Evolutionary conservation across 2,888 invertebrate species (phyloP), one percentile per base, ranked within the genome.

Genomic region (Ophion ventricosus): DNA sequence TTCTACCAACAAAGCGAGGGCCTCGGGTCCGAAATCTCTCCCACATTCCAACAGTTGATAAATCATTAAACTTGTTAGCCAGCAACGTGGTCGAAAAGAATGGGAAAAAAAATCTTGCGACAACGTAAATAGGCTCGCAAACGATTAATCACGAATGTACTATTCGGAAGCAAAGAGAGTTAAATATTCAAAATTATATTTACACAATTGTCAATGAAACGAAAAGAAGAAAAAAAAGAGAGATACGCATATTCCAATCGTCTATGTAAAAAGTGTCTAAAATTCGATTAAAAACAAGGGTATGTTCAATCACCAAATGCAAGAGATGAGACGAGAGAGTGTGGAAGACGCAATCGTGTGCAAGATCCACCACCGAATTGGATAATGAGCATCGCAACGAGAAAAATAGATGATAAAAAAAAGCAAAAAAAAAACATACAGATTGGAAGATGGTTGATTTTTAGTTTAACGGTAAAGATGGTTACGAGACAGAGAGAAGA

Each of bases 361-460:
- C 90, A 91, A 89, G 89, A 89, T 89, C 85, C 88, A 90, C 82
- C 89, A 91, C 86, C 87, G 87, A 54, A 26, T 84, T 77, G 87
- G 86, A 83, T 14, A 77, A 82, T 85, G 88, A 87, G 81, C 7
- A 20, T 57, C 20, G 20, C 57, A 23, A n/a, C n/a, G 83, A 84
- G 88, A 89, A 87, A 85, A 87, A 86, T 87, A 83, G 82, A 88
- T 78, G 84, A 87, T 85, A 70, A 85, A 86, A 87, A 84, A 82
- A 84, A 83, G 76, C 70, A 75, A 78, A 54, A 35, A 76, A 83
- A 56, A 84, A 17, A 49, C 49, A 49, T 49, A 11, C 49, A 49
- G 49, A 69, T 85, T 85, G 86, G 85, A 54, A 84, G 85, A 80
- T 87, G 85, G 74, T 84, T 87, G 67, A 76, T 64, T 81, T 76